These are phyloP conservation scores for Cyprinodon variegatus DNA, from an alignment of 2,113 vertebrate species.

Conservation along the genomic window DNA sequence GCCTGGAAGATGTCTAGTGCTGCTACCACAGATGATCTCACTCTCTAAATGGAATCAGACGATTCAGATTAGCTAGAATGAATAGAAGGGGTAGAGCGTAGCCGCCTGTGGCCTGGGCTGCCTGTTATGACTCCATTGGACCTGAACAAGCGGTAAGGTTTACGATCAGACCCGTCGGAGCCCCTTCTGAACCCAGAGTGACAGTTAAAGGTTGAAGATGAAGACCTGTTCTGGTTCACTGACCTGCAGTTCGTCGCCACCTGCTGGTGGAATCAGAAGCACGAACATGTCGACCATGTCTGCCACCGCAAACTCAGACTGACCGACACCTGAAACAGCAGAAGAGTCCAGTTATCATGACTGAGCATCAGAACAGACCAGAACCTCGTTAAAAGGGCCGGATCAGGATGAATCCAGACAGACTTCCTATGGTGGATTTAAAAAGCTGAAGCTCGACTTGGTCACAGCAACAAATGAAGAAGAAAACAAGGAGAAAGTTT, in stretches of 20 bases:
- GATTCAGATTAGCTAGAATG: no score
- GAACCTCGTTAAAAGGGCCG: no score
- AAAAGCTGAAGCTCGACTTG: no score
- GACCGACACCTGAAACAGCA: constrained; percentile 88
- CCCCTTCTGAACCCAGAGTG: not conserved
- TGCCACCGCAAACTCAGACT: constrained; percentile 97
- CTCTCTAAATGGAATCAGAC: no score
- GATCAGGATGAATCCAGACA: no score
- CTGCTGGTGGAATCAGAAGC: constrained; percentile 93
- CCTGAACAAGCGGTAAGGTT: no score
- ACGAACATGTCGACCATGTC: constrained; percentile 99
- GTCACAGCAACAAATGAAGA: not conserved
- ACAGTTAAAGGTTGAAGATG: not conserved
- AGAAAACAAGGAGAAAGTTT: not conserved
- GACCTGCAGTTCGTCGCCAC: constrained; percentile 98
- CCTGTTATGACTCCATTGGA: no score
- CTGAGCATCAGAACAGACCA: not conserved
- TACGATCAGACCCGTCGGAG: not conserved
- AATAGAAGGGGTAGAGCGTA: no score
- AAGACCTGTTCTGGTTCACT: constrained; percentile 27
- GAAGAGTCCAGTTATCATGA: not conserved
- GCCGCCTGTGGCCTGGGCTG: no score
- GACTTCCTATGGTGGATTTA: no score
- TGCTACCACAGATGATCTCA: no score
- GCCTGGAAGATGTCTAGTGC: no score